Base-by-base conservation (phyloP, 2,797 vertebrate genomes). In the Acropternis orthonyx region DNA sequence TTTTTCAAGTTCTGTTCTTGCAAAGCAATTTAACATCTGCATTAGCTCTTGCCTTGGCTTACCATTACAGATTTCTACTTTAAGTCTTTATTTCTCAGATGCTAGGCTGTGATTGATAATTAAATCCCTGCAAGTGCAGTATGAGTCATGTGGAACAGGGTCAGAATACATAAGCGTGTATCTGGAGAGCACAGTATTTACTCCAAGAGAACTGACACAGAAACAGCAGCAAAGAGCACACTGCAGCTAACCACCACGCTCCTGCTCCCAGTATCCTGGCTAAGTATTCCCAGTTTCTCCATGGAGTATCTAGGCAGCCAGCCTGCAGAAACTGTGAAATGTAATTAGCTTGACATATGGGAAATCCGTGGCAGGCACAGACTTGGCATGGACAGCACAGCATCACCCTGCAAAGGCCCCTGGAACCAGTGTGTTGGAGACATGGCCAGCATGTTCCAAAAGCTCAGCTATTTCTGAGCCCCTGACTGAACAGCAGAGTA, bases 401-500 rank as follows among this genome's bases (percentile, higher is more conserved):
- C 63, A 49, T 16, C 49, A n/a, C 51, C 69, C 68, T 77, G 72
- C 49, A 79, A 82, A 63, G 52, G 85, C 67, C 59, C 41, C 44
- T 81, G 88, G 74, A 95, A 82, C 27, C 0, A 0, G 55, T 1
- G 20, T 34, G 14, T 9, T 34, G 51, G 69, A 69, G 85, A 75
- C 5, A 5, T 19, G 67, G 85, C 58, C 80, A 72, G 77, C 18
- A 12, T 79, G 74, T 93, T 96, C 91, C 0, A 0, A 88, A 23
- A 81, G 77, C 73, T 94, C 69, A 84, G 87, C 92, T 86, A 34
- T 95, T 96, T 84, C 85, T 68, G 41, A 75, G 77, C 30, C 36
- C 66, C 44, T 83, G n/a, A 34, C 58, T 49, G 67, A 90, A 69
- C 18, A 52, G 44, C 54, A 73, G 62, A 52, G 71, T 12, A 58